Evolutionary conservation across 2,797 vertebrate species (phyloP), one percentile per base, ranked within the genome.

Genomic region (Alcedo atthis): DNA sequence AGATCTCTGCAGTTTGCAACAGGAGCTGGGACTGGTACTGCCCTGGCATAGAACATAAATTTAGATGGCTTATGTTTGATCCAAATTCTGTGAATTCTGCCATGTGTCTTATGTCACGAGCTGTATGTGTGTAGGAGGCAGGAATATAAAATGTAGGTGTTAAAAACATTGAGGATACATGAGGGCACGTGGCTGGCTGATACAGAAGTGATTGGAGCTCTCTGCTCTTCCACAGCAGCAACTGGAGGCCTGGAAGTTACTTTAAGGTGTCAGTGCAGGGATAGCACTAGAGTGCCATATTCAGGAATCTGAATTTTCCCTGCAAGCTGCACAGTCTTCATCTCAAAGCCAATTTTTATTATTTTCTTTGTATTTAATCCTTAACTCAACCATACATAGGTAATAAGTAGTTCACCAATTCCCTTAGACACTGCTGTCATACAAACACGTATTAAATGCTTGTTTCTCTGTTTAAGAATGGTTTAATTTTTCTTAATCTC

Each of bases 121-220:
- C 15, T 80, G 10, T 42, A 18, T 1, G 5, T 12, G 22, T 5
- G 4, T 12, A 57, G n/a, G 57, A 66, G 22, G 9, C 13, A 62
- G 24, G 18, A 53, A 4, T 12, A 26, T 25, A 61, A 66, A 51
- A 28, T 0, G 0, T 10, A 28, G 16, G 5, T 45, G 9, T 53
- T 46, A 16, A 25, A 25, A 40, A 12, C 4, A 33, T 9, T n/a
- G 30, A 22, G 46, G 42, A 49, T 19, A 24, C 10, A 9, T 16
- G 8, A 48, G 12, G 55, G 6, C 40, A 40, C 2, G 2, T 0
- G 2, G 11, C 21, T 42, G 19, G 20, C 48, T 75, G 22, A 15
- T 6, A 10, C 30, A 77, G 51, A 85, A 85, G 10, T 19, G 35
- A 5, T 48, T n/a, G 57, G 48, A 85, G 46, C 57, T 20, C 18